A percentile compares a stretch with the other conserved stretches of the same genome.
phyloP scores from a whole-genome alignment of 1,140 invertebrate species.

The Radopholus similis region DNA sequence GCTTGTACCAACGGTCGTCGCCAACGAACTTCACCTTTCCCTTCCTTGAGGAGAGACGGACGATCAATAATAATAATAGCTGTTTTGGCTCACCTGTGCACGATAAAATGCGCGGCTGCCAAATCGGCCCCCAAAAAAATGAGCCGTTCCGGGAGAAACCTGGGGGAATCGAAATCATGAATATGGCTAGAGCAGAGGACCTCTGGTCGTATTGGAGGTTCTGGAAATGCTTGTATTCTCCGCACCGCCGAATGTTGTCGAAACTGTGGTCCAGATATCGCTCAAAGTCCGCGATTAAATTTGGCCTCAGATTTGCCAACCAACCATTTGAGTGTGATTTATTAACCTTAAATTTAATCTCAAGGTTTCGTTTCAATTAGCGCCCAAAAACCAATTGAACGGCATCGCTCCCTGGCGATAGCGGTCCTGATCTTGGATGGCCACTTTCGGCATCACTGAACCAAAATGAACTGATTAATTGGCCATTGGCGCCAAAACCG shows the following conservation, averaged over 20 bases:
- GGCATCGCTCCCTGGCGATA: slow-evolving; percentile 42
- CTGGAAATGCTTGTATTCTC: slow-evolving; percentile 48
- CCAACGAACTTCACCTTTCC: slow-evolving; percentile 70
- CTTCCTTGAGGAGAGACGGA: not conserved
- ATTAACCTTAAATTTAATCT: no score
- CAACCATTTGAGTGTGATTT: slow-evolving; percentile 36
- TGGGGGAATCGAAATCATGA: slow-evolving; percentile 42
- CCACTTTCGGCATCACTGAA: slow-evolving; percentile 10
- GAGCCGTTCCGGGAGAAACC: slow-evolving; percentile 61
- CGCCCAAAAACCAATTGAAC: slow-evolving; percentile 22
- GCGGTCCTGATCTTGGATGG: slow-evolving; percentile 43
- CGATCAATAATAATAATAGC: not conserved
- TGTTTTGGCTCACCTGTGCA: slow-evolving; percentile 58
- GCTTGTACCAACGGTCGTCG: slow-evolving; percentile 61
- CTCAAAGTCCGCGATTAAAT: slow-evolving; percentile 4
- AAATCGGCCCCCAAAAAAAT: slow-evolving; percentile 68
- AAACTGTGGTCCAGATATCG: slow-evolving; percentile 57
- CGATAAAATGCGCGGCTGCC: slow-evolving; percentile 72
- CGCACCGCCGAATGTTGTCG: slow-evolving; percentile 49
- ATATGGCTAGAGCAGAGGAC: slow-evolving; percentile 23
- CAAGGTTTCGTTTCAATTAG: no score
- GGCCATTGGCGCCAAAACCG: not conserved
- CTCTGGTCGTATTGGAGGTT: slow-evolving; percentile 56
- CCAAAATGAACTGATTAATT: not conserved
- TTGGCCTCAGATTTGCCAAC: not conserved